Conservation (phyloP, 2,888 invertebrate genomes). For the Eupithecia subumbrata region DNA sequence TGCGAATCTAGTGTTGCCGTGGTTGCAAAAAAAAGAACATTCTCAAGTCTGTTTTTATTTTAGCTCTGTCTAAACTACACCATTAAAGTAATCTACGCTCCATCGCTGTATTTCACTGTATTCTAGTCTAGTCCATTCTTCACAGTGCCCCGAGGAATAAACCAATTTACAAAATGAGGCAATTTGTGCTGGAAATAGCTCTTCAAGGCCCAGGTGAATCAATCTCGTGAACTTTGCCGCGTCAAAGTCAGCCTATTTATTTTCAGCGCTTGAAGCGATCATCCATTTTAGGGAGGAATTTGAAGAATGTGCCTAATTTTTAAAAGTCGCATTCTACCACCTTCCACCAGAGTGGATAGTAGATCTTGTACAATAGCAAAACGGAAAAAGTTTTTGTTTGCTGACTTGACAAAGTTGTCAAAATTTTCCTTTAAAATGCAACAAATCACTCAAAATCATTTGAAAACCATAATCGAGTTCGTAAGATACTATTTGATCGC, state of each 20-base stretch:
- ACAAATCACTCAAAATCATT: background rate
- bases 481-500: background rate
- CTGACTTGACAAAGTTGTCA: background rate
- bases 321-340: background rate
- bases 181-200: conserved; percentile 21
- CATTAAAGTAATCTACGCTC: background rate
- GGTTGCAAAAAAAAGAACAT: background rate
- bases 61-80: background rate
- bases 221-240: conserved; percentile 19
- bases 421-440: background rate
- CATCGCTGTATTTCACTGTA: background rate
- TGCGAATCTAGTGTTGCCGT: background rate
- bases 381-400: background rate
- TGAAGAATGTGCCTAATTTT: background rate
- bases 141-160: conserved; percentile 8
- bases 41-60: background rate
- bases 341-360: background rate
- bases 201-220: conserved; percentile 20
- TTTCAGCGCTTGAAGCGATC: conserved; percentile 6
- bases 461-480: background rate
- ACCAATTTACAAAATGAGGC: conserved; percentile 17
- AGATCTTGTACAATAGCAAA: background rate
- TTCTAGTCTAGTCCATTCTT: conserved; percentile 5
- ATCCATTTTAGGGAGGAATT: background rate
- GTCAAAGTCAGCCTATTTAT: conserved; percentile 13